Evolutionary conservation across 1,140 invertebrate genomes (phyloP), one percentile per base, ranked within the genome.

Genomic region (Vollenhovia emeryi): DNA sequence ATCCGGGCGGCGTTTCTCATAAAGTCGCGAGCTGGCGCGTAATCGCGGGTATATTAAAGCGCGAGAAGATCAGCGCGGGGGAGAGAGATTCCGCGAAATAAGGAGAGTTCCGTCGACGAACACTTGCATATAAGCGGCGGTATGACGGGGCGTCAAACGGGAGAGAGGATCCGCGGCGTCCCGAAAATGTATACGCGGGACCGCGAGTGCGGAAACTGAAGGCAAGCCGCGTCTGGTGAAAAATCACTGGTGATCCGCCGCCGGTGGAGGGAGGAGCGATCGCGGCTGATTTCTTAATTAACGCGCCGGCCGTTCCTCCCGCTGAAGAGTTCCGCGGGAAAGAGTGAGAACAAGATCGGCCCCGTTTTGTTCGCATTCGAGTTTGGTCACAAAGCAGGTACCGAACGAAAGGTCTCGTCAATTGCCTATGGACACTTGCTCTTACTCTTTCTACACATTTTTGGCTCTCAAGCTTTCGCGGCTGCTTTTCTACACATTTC

Each of bases 21-120:
- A 88, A 88, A 88, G 86, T 88, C 86, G 87, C 87, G 86, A 88
- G 87, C 74, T 85, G 82, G 66, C 82, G 86, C 87, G 82, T 88
- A 88, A 88, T 88, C 87, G 87, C 43, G 74, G 60, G 59, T 87
- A 88, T 88, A 88, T 88, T 88, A 88, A 88, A 88, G 82, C 73
- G 86, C 86, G 82, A 88, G 66, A 60, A 87, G 86, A 88, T 85
- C 82, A 88, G 45, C 52, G 27, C 55, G 66, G 13, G 78, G 71
- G 73, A 76, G 87, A 86, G 73, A 76, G 87, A 86, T 86, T 78
- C 21, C 57, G 74, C 86, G 87, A 85, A 85, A 88, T 88, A 88
- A 88, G 86, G 66, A 73, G 74, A 50, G 73, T 82, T 73, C 40
- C 50, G 50, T 0, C 78, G 50, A 24, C 24, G 78, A 82, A 82